Conservation (phyloP, 1,140 invertebrate species). For the Trinorchestia longiramus region DNA sequence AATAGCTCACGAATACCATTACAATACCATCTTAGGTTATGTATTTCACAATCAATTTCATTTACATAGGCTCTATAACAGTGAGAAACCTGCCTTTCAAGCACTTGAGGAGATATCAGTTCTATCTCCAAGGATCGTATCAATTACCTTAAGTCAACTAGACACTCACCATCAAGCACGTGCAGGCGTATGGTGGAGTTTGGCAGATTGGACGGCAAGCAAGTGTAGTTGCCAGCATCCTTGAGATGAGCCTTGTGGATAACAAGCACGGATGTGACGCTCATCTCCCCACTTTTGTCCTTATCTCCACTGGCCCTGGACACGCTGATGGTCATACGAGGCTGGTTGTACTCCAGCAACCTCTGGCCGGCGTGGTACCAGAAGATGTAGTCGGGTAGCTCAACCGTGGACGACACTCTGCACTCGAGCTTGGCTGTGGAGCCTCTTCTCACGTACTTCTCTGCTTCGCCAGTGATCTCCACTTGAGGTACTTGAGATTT, state of each 20-base stretch:
- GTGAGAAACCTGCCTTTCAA: no score
- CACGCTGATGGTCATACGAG: constrained; percentile 68
- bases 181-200: constrained; percentile 68
- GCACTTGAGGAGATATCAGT: no score
- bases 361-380: constrained; percentile 67
- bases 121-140: no score
- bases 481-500: constrained; percentile 67
- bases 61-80: no score
- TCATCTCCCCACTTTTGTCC: constrained; percentile 62
- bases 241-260: constrained; percentile 67
- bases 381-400: constrained; percentile 68
- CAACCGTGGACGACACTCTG: constrained; percentile 67
- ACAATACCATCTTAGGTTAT: no score
- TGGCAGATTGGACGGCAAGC: constrained; percentile 69
- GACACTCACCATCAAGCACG: constrained; percentile 69
- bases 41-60: no score
- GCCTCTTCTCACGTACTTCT: constrained; percentile 67
- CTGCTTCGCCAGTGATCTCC: constrained; percentile 64
- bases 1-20: no score
- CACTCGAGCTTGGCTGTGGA: constrained; percentile 68
- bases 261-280: constrained; percentile 64
- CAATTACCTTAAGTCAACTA: no score
- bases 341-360: constrained; percentile 65
- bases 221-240: constrained; percentile 70
- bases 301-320: constrained; percentile 66